These are phyloP conservation scores for Hydrochoerus hydrochaeris DNA, from an alignment of 2,113 vertebrate species.

Conservation along the genomic window DNA sequence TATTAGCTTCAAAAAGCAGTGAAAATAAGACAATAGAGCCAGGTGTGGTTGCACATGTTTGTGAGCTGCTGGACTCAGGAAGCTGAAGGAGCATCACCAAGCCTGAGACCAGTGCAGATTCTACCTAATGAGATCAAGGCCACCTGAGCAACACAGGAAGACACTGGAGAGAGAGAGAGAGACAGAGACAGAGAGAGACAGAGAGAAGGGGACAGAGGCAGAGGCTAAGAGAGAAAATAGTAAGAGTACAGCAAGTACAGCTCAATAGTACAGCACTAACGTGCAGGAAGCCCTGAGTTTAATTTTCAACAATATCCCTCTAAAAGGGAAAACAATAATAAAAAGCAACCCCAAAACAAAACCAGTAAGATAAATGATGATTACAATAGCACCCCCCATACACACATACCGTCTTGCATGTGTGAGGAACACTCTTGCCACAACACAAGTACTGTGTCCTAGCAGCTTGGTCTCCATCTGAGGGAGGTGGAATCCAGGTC, in stretches of 20 bases:
- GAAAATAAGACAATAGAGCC: not conserved
- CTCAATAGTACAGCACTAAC: not conserved
- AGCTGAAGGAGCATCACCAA: not conserved
- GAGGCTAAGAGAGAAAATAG: not conserved
- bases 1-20: constrained; percentile 35
- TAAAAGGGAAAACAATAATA: not conserved
- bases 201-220: not conserved
- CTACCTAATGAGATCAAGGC: not conserved
- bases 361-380: not conserved
- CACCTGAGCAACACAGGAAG: not conserved
- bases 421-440: not conserved
- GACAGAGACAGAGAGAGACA: no score
- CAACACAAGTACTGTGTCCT: accelerated
- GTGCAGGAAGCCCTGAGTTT: not conserved
- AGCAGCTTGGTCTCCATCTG: not conserved
- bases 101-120: not conserved
- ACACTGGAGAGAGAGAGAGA: not conserved
- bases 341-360: not conserved
- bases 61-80: not conserved
- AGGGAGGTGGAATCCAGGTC: no score
- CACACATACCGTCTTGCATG: no score
- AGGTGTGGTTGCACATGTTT: not conserved
- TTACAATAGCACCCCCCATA: accelerated
- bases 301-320: no score
- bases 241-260: not conserved